Conservation (phyloP, 1,140 invertebrate genomes). For the Trichonephila clavata region DNA sequence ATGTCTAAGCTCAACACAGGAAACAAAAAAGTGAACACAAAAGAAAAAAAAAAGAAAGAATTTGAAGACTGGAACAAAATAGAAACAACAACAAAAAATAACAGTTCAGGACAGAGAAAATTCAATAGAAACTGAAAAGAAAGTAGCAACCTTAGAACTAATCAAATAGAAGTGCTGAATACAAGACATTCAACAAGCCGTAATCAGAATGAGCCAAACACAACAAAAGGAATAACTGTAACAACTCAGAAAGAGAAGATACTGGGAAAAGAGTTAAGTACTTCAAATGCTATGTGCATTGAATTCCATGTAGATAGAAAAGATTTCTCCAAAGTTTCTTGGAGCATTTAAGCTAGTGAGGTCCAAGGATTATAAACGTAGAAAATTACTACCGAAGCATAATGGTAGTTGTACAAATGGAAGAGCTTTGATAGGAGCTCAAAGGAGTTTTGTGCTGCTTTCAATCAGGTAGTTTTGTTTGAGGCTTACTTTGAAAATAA, state of each 20-base stretch:
- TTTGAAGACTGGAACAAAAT: too few relatives aligned
- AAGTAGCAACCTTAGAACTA: background rate
- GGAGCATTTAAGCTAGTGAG: background rate
- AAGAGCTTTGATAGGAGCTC: background rate
- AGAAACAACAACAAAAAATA: too few relatives aligned
- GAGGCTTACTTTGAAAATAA: too few relatives aligned
- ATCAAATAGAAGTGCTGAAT: background rate
- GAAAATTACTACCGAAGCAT: background rate
- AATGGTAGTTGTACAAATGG: background rate
- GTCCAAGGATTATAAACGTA: background rate
- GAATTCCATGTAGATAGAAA: background rate
- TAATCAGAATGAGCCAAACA: background rate
- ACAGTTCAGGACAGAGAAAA: background rate
- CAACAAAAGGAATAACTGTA: background rate
- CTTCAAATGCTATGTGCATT: background rate
- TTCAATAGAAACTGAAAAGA: background rate
- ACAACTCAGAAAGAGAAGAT: background rate
- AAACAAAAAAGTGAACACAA: background rate
- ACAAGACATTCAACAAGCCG: constrained; percentile 8
- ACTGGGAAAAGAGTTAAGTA: background rate
- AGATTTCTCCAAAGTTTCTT: background rate
- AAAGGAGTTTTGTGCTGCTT: background rate
- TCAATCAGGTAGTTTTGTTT: background rate
- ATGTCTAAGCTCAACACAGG: background rate
- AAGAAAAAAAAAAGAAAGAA: background rate